Conservation (phyloP, 2,113 vertebrate species). For the Dunckerocampus dactyliophorus region DNA sequence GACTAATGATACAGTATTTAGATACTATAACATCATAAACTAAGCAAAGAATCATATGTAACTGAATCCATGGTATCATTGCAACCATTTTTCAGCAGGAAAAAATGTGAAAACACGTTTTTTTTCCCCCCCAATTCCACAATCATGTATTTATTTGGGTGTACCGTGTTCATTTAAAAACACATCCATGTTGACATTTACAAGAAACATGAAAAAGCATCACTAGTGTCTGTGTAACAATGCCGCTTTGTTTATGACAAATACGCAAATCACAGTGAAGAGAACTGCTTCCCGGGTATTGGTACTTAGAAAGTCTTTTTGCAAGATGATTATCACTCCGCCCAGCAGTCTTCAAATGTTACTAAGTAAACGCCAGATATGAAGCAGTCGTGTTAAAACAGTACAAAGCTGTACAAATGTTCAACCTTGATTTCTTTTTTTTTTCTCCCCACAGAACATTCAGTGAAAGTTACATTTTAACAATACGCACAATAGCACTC, state of each 20-base stretch:
- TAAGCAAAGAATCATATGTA: too few species aligned
- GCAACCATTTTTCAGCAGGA: too few species aligned
- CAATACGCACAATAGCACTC: neutral
- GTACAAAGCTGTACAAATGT: slow-evolving; percentile 8
- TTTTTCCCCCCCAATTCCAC: neutral
- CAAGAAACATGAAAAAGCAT: slow-evolving; percentile 1
- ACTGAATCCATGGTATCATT: too few species aligned
- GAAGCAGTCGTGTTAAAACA: slow-evolving; percentile 9
- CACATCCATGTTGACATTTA: slow-evolving; percentile 1
- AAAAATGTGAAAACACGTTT: neutral
- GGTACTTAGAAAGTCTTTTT: neutral
- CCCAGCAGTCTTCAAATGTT: neutral
- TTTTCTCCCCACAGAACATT: neutral
- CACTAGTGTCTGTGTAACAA: neutral
- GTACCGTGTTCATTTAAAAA: slow-evolving; percentile 1
- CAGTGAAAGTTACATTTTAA: slow-evolving; percentile 1
- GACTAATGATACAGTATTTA: too few species aligned
- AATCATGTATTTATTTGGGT: slow-evolving; percentile 5
- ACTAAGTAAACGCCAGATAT: slow-evolving; percentile 13
- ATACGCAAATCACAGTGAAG: neutral
- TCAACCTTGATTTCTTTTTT: slow-evolving; percentile 8
- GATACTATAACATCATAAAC: too few species aligned
- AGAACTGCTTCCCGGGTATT: neutral
- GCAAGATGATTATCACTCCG: slow-evolving; percentile 1
- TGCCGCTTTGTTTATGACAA: slow-evolving; percentile 7